Evolutionary conservation across 1,140 invertebrate species (phyloP).

Genomic region (Neuroterus valhalla): DNA sequence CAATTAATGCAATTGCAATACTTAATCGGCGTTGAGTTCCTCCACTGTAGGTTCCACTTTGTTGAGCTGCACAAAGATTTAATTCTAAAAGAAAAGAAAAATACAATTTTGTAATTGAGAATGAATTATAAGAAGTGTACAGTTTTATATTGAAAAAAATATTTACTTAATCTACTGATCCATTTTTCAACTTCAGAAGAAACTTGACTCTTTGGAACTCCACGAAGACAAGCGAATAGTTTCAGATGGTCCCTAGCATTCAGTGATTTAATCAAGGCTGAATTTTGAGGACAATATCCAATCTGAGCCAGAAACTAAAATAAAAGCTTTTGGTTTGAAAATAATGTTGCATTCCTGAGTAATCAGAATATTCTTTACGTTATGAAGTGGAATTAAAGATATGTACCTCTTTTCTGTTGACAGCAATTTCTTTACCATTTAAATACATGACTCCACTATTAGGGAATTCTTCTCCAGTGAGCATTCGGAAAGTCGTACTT

Average conservation of each 20-base stretch:
- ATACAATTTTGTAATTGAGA: no score
- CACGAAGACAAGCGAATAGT: slow-evolving; percentile 82
- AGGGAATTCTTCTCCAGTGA: slow-evolving; percentile 86
- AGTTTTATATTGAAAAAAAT: background rate
- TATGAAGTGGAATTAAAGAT: no score
- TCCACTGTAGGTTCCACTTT: slow-evolving; percentile 83
- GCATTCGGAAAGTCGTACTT: slow-evolving; percentile 92
- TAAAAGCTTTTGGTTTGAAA: slow-evolving; percentile 1
- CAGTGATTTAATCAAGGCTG: slow-evolving; percentile 82
- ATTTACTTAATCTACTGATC: slow-evolving; percentile 73
- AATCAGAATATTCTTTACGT: no score
- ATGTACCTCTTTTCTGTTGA: slow-evolving; percentile 72
- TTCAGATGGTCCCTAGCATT: slow-evolving; percentile 82
- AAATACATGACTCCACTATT: slow-evolving; percentile 78
- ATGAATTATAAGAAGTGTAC: background rate
- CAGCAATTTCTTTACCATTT: slow-evolving; percentile 64
- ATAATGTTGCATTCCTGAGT: no score
- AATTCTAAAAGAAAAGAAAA: slow-evolving; percentile 58
- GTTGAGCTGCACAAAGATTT: slow-evolving; percentile 68
- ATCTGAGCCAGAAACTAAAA: slow-evolving; percentile 75
- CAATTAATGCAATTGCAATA: slow-evolving; percentile 92
- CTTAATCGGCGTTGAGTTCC: slow-evolving; percentile 97
- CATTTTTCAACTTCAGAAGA: slow-evolving; percentile 74
- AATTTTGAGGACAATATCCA: slow-evolving; percentile 84
- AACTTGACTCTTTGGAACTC: slow-evolving; percentile 75